Evolutionary conservation across 2,888 invertebrate genomes (phyloP), one percentile per base, ranked within the genome.

Genomic region (Andrena fulva): DNA sequence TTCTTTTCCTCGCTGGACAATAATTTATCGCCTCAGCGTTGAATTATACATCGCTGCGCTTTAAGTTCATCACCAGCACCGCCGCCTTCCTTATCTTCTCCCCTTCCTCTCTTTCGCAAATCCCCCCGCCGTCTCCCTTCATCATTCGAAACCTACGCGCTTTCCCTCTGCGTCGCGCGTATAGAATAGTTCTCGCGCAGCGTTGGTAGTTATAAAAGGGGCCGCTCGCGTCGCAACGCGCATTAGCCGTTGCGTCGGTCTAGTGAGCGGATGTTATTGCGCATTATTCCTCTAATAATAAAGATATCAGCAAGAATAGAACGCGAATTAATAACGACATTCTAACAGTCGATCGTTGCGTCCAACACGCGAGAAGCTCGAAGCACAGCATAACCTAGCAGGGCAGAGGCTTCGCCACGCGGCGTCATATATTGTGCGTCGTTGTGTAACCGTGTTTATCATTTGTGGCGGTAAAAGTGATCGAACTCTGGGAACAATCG

Each of bases 131-230:
- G 12, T 20, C 33, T 66, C 29, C 24, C 48, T 33, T 7, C 8
- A 4, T 63, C 24, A 42, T n/a, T 12, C 31, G 12, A 7, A 12
- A 8, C 8, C 16, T 16, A n/a, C 62, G 24, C n/a, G 6, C 62
- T 27, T 35, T 29, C 59, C 20, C 68, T 82, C 67, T 67, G 35
- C 67, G 2, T 10, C 1, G 24, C 31, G 4, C 1, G 12, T 35
- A 12, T 12, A 42, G 27, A 24, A 20, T 56, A 20, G 35, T 12
- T 27, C 12, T 12, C 12, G 48, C 16, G 74, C 52, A 73, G 70
- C 69, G 71, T 33, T 74, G 62, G 73, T 68, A 70, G 77, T 77
- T 87, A 90, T 90, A 90, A 88, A 89, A 85, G 84, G 60, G 75
- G 50, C 66, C 59, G 69, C 70, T 29, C 48, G 29, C 35, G 80